Conservation (phyloP, 2,888 invertebrate genomes). For the Peribatodes rhomboidaria region DNA sequence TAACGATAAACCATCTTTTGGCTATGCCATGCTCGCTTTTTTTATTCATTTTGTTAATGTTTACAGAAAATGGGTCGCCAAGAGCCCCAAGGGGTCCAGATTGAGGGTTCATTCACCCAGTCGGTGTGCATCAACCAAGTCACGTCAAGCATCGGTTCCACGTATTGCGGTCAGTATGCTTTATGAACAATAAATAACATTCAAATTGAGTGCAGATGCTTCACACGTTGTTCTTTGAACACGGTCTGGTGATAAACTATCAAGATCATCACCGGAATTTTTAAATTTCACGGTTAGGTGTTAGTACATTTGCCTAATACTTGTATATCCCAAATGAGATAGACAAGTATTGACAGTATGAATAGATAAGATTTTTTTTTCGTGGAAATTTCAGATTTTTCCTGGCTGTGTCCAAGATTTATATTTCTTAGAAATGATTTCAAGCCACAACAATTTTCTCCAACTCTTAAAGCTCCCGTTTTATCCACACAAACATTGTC, state of each 20-base stretch:
- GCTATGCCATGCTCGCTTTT: background rate
- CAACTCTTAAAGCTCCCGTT: too few relatives aligned
- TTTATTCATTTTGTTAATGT: conserved; percentile 47
- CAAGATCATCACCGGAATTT: background rate
- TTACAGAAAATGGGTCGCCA: conserved; percentile 82
- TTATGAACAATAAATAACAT: conserved; percentile 64
- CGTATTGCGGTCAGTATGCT: conserved; percentile 82
- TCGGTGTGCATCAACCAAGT: conserved; percentile 70
- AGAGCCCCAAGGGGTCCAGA: conserved; percentile 58
- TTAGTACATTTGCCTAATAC: background rate
- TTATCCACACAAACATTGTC: too few relatives aligned
- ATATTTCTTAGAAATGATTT: too few relatives aligned
- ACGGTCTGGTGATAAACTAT: conserved; percentile 12
- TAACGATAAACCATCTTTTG: background rate
- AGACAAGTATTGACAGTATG: too few relatives aligned
- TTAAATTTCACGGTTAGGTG: background rate
- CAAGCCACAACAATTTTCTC: too few relatives aligned
- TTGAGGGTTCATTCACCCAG: conserved; percentile 69
- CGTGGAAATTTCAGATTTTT: too few relatives aligned
- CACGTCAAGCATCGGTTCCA: conserved; percentile 74
- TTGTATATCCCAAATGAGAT: background rate
- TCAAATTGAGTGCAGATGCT: conserved; percentile 47
- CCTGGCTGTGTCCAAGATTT: too few relatives aligned
- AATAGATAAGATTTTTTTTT: too few relatives aligned
- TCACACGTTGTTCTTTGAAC: conserved; percentile 47